Evolutionary conservation across 92 coral and sea anemone genomes (phyloP).

Genomic region (Pocillopora meandrina): DNA sequence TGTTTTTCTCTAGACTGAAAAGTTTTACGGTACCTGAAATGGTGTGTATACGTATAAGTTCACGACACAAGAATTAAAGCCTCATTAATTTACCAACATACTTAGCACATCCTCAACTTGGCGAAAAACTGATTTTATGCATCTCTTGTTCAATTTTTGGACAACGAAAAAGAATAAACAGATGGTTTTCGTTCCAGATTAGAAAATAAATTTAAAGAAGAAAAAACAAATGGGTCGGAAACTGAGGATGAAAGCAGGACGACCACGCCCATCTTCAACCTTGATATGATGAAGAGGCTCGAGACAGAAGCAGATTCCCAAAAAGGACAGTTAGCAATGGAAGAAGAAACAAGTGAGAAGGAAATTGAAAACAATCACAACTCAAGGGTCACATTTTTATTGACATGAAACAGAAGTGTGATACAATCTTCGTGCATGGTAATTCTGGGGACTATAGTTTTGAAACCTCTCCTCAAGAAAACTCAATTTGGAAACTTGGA

Average conservation of each 20-base stretch:
- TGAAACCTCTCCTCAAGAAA: no score
- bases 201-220: not conserved
- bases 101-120: no score
- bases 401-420: slow-evolving; percentile 6
- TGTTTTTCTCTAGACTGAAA: no score
- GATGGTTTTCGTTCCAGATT: slow-evolving; percentile 11
- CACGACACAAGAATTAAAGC: no score
- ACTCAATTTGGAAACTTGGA: no score
- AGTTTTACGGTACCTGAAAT: no score
- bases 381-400: slow-evolving; percentile 36
- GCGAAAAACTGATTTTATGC: no score
- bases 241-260: slow-evolving; percentile 4
- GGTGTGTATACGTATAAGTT: no score
- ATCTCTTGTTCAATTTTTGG: no score
- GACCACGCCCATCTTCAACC: not conserved
- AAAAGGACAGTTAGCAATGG: not conserved
- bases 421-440: not conserved
- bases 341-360: not conserved
- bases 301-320: not conserved
- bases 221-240: not conserved
- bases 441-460: not conserved
- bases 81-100: no score
- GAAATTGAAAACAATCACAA: not conserved
- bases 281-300: not conserved
- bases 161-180: not conserved